Evolutionary conservation across 2,888 invertebrate genomes (phyloP), one percentile per base, ranked within the genome.

Genomic region (Troglohyphantes excavatus): DNA sequence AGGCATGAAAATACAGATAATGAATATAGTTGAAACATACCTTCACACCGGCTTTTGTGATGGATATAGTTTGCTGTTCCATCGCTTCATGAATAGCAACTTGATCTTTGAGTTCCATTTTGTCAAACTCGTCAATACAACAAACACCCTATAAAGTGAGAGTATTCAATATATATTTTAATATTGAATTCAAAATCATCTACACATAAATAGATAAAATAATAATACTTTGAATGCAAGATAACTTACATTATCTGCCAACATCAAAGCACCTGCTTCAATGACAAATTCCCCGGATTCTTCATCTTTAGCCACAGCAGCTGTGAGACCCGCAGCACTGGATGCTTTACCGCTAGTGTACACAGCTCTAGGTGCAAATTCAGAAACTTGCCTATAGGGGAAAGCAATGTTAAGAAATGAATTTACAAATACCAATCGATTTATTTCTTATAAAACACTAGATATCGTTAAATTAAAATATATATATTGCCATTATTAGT

Each of bases 1-100:
- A n/a, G n/a, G n/a, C n/a, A n/a, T n/a, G n/a, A n/a, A n/a, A n/a
- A n/a, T n/a, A n/a, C n/a, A n/a, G n/a, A n/a, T n/a, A n/a, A n/a
- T n/a, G n/a, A 33, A 33, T 33, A 6, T 33, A 33, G 5, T 33
- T 33, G 7, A 85, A 46, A 76, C 92, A 67, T 91, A 93, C 94
- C 92, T 93, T 93, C 43, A 95, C 94, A 19, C 94, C 94, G 87
- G 94, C 97, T 95, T 99, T 99, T 0, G 99, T 99, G 88, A 99
- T 95, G 0, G 99, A 98, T 92, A 99, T 99, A 0, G 99, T 99
- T 94, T 99, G 99, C 93, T 99, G 99, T 95, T 99, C 99, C 99
- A 99, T 99, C 2, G 99, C 99, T 94, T 99, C 99, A 94, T 99
- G 99, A 92, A 99, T 99, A 68, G 99, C 99, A 6, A 99, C 98